Conservation (phyloP, 1,140 invertebrate genomes). For the Drosophila orena region DNA sequence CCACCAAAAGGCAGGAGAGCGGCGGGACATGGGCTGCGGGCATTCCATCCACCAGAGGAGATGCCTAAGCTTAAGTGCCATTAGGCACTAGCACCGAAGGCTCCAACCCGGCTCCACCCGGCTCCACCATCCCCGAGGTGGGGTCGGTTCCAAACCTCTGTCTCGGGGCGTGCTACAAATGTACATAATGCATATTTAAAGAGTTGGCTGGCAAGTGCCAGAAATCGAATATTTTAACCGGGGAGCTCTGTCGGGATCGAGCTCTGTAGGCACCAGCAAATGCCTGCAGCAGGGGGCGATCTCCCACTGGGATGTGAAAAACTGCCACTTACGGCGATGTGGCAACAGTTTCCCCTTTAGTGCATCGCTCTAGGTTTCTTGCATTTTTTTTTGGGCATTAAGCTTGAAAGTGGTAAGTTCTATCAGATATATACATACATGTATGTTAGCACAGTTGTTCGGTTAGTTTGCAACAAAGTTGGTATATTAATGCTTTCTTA, state of each 20-base stretch:
- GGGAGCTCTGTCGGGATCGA: slow-evolving; percentile 30
- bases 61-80: slow-evolving; percentile 81
- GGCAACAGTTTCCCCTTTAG: slow-evolving; percentile 17
- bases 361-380: slow-evolving; percentile 13
- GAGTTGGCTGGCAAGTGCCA: slow-evolving; percentile 78
- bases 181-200: slow-evolving; percentile 81
- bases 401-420: slow-evolving; percentile 12
- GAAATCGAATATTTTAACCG: slow-evolving; percentile 81
- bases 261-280: slow-evolving; percentile 38
- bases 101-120: slow-evolving; percentile 4
- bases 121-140: not conserved
- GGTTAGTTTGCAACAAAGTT: too few relatives aligned
- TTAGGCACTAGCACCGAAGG: slow-evolving; percentile 67
- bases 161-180: slow-evolving; percentile 58
- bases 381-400: slow-evolving; percentile 8
- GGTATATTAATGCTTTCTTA: too few relatives aligned
- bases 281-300: slow-evolving; percentile 29
- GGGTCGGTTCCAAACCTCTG: slow-evolving; percentile 1
- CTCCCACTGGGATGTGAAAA: slow-evolving; percentile 30
- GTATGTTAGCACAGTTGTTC: not conserved
- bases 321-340: slow-evolving; percentile 39
- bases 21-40: not conserved
- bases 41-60: slow-evolving; percentile 23
- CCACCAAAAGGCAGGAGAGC: slow-evolving; percentile 2
- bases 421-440: slow-evolving; percentile 8